A percentile compares a stretch with the other conserved stretches of the same genome.
Conservation (phyloP, 1,140 invertebrate species). For the Helicoverpa armigera region DNA sequence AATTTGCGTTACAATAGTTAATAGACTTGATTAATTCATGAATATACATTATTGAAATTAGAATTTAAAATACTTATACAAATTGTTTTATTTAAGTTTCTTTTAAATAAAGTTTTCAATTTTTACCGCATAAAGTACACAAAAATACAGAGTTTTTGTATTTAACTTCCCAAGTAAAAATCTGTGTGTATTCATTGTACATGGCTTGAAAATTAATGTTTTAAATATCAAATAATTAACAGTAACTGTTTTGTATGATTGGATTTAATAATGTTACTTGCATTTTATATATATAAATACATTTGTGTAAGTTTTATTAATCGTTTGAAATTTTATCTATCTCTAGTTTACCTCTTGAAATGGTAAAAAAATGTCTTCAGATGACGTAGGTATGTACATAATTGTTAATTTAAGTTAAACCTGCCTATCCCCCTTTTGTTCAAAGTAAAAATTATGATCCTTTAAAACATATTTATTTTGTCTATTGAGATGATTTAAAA, state of each 20-base stretch:
- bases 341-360: slow-evolving; percentile 28
- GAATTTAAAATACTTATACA: background rate
- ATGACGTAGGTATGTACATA: slow-evolving; percentile 39
- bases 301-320: slow-evolving; percentile 42
- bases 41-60: slow-evolving; percentile 19
- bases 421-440: background rate
- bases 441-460: background rate
- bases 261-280: slow-evolving; percentile 45
- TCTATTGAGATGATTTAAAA: background rate
- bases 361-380: slow-evolving; percentile 22
- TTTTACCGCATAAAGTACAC: too few relatives aligned
- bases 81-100: background rate
- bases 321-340: slow-evolving; percentile 37
- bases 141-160: too few relatives aligned
- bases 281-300: slow-evolving; percentile 33
- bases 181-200: background rate
- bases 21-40: background rate
- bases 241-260: slow-evolving; percentile 24
- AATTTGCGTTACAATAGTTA: background rate
- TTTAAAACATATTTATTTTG: background rate
- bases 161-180: too few relatives aligned
- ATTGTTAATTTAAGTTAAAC: background rate
- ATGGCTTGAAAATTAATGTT: slow-evolving; percentile 30
- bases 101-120: background rate
- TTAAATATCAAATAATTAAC: slow-evolving; percentile 3